Evolutionary conservation across 2,888 invertebrate species (phyloP).

Genomic region (Nephrotoma appendiculata): DNA sequence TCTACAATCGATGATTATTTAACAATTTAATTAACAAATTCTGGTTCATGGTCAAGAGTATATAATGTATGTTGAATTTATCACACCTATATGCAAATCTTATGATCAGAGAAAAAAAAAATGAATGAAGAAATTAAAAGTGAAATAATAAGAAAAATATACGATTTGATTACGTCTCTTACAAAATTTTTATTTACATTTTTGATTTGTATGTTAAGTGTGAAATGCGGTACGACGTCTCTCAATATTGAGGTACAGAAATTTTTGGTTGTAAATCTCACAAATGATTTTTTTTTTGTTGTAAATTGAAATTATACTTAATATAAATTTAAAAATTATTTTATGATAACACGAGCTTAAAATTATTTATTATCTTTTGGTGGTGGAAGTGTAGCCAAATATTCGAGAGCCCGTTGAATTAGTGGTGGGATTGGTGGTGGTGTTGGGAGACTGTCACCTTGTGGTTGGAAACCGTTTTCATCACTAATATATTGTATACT

Average conservation of each 20-base stretch:
- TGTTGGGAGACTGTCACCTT: conserved; percentile 30
- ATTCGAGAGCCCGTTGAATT: conserved; percentile 49
- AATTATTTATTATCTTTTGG: conserved; percentile 7
- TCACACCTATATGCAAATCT: not conserved
- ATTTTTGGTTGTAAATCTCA: not conserved
- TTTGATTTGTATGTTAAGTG: not conserved
- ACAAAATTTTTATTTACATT: not conserved
- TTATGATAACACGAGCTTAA: not conserved
- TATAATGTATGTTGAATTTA: not conserved
- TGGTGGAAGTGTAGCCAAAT: conserved; percentile 47
- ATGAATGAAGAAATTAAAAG: not conserved
- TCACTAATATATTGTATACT: conserved; percentile 49
- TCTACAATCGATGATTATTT: not conserved
- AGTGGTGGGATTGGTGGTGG: conserved; percentile 55
- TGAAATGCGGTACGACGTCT: not conserved
- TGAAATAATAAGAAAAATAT: not conserved
- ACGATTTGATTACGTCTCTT: not conserved
- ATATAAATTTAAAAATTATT: not conserved
- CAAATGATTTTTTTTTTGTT: not conserved
- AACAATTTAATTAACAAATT: not conserved
- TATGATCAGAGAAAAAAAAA: not conserved
- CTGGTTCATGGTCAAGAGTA: not conserved
- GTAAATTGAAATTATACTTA: not conserved
- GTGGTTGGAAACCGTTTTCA: conserved; percentile 54
- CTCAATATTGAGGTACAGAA: not conserved